Evolutionary conservation across 2,797 vertebrate genomes (phyloP), one percentile per base, ranked within the genome.

Genomic region (Neopelma chrysocephalum): DNA sequence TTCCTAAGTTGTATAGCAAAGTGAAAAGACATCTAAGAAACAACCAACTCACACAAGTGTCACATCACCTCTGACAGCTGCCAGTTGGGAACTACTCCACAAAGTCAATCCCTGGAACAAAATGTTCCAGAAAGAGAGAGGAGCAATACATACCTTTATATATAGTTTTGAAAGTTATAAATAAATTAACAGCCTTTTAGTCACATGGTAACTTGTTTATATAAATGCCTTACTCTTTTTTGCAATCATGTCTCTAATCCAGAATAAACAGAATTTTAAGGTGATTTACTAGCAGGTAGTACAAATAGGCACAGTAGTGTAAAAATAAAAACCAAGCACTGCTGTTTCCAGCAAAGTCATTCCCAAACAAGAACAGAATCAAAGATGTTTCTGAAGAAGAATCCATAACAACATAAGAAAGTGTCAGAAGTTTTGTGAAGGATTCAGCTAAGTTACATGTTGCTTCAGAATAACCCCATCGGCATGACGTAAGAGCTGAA

Each of bases 91-190:
- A 83, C 84, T 47, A 87, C 42, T 88, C 69, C 54, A 90, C 31
- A 17, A 60, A 82, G 78, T 15, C 65, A 38, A 89, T 81, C 62
- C 58, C 47, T 34, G 47, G 82, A 96, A 93, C 89, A 95, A 76
- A 83, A 75, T 56, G 77, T 95, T 94, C 91, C 76, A 72, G 89
- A 75, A 76, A 82, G 76, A 82, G 47, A 93, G 40, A 71, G 43
- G 10, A 57, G 79, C 61, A 87, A 83, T 29, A 58, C n/a, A 69
- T 78, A 89, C 18, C 84, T 82, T 60, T 71, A 72, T 88, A 81
- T 43, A 58, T 31, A 81, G 76, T 51, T 91, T 81, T 58, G 15
- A 38, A 92, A 91, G 72, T 89, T 95, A 94, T 69, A 96, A 96
- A 94, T 91, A 95, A 65, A 84, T 38, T 43, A 62, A n/a, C 60